These are phyloP conservation scores for Alethe diademata DNA, from an alignment of 2,113 vertebrate species.

Conservation along the genomic window DNA sequence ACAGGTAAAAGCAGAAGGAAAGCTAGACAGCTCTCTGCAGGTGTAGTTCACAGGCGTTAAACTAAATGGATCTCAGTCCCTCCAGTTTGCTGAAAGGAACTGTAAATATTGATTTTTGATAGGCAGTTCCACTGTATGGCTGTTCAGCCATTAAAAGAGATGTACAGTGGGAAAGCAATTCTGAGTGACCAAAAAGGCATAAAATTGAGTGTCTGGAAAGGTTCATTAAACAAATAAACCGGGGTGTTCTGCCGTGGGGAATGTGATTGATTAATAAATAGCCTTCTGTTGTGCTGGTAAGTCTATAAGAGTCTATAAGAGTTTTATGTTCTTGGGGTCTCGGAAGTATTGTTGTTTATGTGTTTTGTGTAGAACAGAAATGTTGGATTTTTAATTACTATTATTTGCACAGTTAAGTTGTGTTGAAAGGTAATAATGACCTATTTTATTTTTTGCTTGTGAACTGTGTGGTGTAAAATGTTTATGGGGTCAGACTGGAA, in stretches of 20 bases:
- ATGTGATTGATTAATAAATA: not conserved
- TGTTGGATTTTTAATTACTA: not conserved
- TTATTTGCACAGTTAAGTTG: not conserved
- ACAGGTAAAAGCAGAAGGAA: not conserved
- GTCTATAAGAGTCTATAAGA: not conserved
- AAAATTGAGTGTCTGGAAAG: not conserved
- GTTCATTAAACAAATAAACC: not conserved
- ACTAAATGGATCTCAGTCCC: not conserved
- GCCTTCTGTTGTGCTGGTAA: not conserved
- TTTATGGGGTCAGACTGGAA: not conserved
- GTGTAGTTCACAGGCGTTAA: not conserved
- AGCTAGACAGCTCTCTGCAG: not conserved
- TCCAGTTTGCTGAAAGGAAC: not conserved
- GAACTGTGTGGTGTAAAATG: not conserved
- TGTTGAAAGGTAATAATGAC: not conserved
- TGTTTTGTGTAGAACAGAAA: not conserved
- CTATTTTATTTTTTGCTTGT: accelerated
- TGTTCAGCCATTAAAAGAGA: not conserved
- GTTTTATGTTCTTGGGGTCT: not conserved
- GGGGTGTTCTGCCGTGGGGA: not conserved
- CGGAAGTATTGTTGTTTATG: not conserved
- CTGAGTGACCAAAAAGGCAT: not conserved
- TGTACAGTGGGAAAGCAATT: not conserved
- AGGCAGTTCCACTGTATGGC: not conserved
- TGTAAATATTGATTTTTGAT: not conserved